These are phyloP conservation scores for Montifringilla adamsi DNA, from an alignment of 2,113 vertebrate species.

Conservation along the genomic window DNA sequence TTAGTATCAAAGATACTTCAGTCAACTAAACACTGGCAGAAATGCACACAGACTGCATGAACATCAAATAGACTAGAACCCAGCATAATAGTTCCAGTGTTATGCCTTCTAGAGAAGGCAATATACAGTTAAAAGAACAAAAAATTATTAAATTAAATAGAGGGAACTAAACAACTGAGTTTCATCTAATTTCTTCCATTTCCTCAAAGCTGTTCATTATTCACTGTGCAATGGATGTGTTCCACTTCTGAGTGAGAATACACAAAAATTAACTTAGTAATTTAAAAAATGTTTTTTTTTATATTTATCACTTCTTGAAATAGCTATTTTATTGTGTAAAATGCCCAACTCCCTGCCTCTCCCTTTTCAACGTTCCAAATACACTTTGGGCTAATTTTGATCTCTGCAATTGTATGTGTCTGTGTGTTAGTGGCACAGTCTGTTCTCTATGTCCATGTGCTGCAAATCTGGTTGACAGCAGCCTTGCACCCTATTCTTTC, in stretches of 20 bases:
- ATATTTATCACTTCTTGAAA: not conserved
- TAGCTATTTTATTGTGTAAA: constrained; percentile 9
- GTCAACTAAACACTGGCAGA: not conserved
- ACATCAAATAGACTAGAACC: not conserved
- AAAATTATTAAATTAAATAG: not conserved
- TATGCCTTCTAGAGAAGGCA: not conserved
- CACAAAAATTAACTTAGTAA: not conserved
- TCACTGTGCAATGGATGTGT: not conserved
- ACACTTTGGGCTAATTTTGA: constrained; percentile 31
- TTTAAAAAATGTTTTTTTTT: not conserved
- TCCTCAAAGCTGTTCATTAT: not conserved
- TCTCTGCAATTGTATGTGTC: not conserved
- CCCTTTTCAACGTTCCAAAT: not conserved
- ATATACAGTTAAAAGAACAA: not conserved
- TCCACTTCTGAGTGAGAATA: not conserved
- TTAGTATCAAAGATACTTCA: not conserved
- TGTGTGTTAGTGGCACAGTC: not conserved
- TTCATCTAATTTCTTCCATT: not conserved
- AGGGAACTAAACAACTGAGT: not conserved
- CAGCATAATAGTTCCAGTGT: not conserved
- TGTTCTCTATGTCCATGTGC: constrained; percentile 1
- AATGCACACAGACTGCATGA: not conserved
- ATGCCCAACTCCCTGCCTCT: not conserved
- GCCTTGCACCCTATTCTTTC: not conserved
- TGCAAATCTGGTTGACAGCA: constrained; percentile 18